phyloP scores from a whole-genome alignment of 2,888 invertebrate species.

The Cylindroiulus punctatus region DNA sequence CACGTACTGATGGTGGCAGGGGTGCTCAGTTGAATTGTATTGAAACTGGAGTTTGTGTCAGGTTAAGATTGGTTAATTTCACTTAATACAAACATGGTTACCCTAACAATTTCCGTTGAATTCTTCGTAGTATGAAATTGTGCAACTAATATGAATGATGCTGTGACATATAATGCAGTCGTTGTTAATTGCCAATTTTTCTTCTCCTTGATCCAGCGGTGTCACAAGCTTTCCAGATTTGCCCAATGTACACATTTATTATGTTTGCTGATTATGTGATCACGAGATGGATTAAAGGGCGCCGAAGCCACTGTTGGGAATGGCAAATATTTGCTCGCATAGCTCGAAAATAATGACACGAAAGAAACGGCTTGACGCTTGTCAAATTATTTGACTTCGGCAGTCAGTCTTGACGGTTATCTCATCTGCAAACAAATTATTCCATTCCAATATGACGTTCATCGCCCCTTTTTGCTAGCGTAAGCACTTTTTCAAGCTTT shows the following conservation, averaged over 20 bases:
- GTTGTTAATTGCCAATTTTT: not conserved
- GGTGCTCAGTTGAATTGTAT: too few relatives aligned
- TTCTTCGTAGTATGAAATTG: too few relatives aligned
- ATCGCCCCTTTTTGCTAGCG: not conserved
- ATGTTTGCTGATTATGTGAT: not conserved
- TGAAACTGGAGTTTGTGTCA: too few relatives aligned
- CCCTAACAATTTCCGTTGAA: too few relatives aligned
- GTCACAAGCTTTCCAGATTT: not conserved
- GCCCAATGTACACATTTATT: too few relatives aligned
- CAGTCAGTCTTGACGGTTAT: not conserved
- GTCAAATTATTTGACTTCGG: not conserved
- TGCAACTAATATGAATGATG: too few relatives aligned
- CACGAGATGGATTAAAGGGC: not conserved
- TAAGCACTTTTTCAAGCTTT: not conserved
- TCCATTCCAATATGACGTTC: not conserved
- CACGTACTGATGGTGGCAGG: too few relatives aligned
- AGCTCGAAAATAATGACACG: not conserved
- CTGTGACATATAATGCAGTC: not conserved
- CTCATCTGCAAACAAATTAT: conserved; percentile 10
- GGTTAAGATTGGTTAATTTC: too few relatives aligned
- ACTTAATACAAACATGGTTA: too few relatives aligned
- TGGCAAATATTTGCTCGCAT: not conserved
- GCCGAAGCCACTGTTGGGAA: not conserved
- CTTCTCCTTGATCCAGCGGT: not conserved
- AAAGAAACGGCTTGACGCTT: not conserved